phyloP scores from a whole-genome alignment of 2,113 vertebrate species.

The Laticauda colubrina region DNA sequence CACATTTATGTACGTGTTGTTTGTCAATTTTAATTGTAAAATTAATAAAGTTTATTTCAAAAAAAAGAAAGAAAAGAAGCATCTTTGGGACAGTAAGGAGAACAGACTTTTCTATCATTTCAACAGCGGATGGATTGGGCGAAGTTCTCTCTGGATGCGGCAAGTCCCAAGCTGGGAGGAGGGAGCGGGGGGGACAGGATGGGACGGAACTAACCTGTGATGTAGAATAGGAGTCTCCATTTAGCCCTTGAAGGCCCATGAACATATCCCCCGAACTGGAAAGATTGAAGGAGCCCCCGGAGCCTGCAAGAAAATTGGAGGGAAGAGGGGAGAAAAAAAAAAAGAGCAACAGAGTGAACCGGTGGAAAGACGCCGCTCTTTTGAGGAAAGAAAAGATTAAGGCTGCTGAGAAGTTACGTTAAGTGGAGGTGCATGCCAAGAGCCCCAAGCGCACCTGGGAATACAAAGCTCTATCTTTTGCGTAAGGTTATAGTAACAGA shows the following conservation, averaged over 20 bases:
- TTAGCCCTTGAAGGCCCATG: constrained; percentile 85
- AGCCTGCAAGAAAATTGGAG: constrained; percentile 68
- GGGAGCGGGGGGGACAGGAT: rapidly evolving
- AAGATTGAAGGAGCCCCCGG: constrained; percentile 86
- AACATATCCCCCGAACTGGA: constrained; percentile 88
- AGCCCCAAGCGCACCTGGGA: neutral
- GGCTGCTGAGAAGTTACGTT: neutral
- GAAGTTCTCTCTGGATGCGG: neutral
- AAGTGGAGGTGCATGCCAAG: neutral
- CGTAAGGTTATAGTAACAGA: neutral
- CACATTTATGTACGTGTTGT: too few relatives aligned
- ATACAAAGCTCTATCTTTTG: neutral
- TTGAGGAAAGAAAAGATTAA: constrained; percentile 1
- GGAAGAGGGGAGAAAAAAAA: neutral
- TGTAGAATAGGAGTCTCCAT: constrained; percentile 83
- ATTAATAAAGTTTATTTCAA: too few relatives aligned
- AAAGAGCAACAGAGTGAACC: constrained; percentile 2
- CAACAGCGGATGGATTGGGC: neutral
- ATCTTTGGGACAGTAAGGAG: neutral
- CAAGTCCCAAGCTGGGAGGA: neutral
- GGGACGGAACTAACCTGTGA: constrained; percentile 75
- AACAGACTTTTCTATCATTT: neutral
- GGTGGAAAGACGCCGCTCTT: neutral
- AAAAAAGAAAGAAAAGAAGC: too few relatives aligned
- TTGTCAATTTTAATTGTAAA: too few relatives aligned